Evolutionary conservation across 2,797 vertebrate species (phyloP), one percentile per base, ranked within the genome.

Genomic region (Cheirogaleus major): DNA sequence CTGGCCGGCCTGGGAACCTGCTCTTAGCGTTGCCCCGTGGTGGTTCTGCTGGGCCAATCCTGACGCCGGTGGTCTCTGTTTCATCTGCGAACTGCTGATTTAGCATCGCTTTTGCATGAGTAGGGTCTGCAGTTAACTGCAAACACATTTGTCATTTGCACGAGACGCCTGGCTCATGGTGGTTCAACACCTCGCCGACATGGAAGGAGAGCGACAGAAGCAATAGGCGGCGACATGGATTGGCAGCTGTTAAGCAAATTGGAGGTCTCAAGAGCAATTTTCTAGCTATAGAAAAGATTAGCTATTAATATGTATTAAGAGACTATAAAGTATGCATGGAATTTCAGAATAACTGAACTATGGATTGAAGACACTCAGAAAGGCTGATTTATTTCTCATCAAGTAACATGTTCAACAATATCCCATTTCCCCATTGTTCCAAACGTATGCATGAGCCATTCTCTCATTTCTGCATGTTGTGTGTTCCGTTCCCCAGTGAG

Each of bases 1-100:
- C 76, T 25, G 35, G 35, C 22, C 22, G 52, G 23, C 41, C 81
- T 7, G 5, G 48, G 27, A 20, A 7, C 63, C 75, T 18, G 76
- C 41, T 67, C 69, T 27, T 41, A 35, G 11, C 0, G 2, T 3
- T 11, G n/a, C 38, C 27, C 25, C 0, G 0, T 17, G 32, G 23
- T 5, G 20, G 10, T 17, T 7, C 61, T 18, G 13, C 70, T 38
- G 18, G 38, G 52, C 14, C 32, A 2, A 0, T 50, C 25, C 11
- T 13, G 8, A 50, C 30, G 35, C 20, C 2, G 10, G n/a, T 12
- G 80, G 48, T 32, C 84, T 65, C 35, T 7, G 52, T 69, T 63
- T 79, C 78, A 22, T 50, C 4, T 32, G 48, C 35, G n/a, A 85
- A 52, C 57, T 22, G 72, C 79, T 61, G 78, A 85, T 1, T 4